These are phyloP conservation scores for Asarcornis scutulata DNA, from an alignment of 2,113 vertebrate genomes.

Conservation along the genomic window DNA sequence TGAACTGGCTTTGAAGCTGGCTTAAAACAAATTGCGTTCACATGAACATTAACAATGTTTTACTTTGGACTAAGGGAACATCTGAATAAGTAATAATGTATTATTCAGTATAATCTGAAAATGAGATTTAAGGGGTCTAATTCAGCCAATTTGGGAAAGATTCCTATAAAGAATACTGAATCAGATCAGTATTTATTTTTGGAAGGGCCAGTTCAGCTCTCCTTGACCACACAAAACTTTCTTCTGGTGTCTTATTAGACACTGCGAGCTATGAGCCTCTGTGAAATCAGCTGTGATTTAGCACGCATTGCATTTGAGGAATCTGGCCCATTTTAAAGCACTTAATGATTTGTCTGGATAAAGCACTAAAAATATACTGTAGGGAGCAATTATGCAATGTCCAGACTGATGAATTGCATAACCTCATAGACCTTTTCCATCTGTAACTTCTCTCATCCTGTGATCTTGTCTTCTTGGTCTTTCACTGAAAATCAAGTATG, in stretches of 20 bases:
- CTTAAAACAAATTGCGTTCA: slow-evolving; percentile 19
- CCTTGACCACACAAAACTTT: neutral
- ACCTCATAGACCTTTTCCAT: slow-evolving; percentile 62
- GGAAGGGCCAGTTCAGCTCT: neutral
- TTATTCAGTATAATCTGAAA: slow-evolving; percentile 10
- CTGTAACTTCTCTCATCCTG: slow-evolving; percentile 54
- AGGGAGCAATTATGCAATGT: slow-evolving; percentile 67
- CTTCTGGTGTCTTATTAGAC: neutral
- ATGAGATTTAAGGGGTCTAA: neutral
- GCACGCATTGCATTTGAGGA: slow-evolving; percentile 48
- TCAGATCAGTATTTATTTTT: neutral
- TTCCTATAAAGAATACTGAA: neutral
- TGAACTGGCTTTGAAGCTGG: slow-evolving; percentile 56
- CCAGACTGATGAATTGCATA: slow-evolving; percentile 72
- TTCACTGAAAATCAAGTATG: slow-evolving; percentile 43
- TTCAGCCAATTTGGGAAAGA: neutral
- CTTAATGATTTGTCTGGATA: slow-evolving; percentile 73
- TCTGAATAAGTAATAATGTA: slow-evolving; percentile 52
- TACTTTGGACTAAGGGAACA: neutral
- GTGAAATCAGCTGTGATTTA: slow-evolving; percentile 59
- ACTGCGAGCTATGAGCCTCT: neutral
- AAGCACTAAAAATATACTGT: slow-evolving; percentile 68
- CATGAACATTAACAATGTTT: slow-evolving; percentile 39
- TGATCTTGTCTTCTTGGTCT: slow-evolving; percentile 55
- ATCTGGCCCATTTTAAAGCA: slow-evolving; percentile 64